Conservation (phyloP, 2,888 invertebrate genomes). For the Acleris literana region DNA sequence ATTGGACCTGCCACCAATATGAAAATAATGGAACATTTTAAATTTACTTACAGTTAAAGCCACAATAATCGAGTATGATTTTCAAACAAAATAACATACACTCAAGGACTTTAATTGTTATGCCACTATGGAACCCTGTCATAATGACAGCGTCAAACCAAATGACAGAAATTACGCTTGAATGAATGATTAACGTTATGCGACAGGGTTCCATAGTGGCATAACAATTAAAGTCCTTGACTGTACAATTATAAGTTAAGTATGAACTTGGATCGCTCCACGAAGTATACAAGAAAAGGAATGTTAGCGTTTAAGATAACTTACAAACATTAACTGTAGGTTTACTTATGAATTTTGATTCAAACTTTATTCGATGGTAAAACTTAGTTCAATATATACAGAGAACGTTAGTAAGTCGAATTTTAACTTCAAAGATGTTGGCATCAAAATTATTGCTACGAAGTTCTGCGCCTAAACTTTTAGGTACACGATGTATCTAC, state of each 20-base stretch:
- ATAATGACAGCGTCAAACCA: no score
- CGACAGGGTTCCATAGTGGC: no score
- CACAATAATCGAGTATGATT: background rate
- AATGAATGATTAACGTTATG: no score
- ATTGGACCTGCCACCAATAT: no score
- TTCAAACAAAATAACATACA: constrained; percentile 1
- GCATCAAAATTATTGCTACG: constrained; percentile 81
- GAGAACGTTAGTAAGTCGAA: constrained; percentile 64
- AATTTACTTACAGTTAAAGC: background rate
- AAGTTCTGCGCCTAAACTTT: constrained; percentile 70
- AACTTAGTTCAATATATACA: constrained; percentile 73
- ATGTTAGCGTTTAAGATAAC: constrained; percentile 81
- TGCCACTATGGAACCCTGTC: no score
- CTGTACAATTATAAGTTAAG: no score
- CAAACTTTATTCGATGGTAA: constrained; percentile 60
- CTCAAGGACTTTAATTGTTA: no score
- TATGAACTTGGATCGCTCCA: background rate
- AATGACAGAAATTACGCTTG: no score
- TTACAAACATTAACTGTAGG: constrained; percentile 61
- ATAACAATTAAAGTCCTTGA: no score
- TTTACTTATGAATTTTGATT: constrained; percentile 60
- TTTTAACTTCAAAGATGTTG: constrained; percentile 72
- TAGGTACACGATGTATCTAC: constrained; percentile 80
- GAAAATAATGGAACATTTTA: no score
- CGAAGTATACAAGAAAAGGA: constrained; percentile 57